phyloP scores from a whole-genome alignment of 2,888 invertebrate genomes.

The Dioctria linearis region DNA sequence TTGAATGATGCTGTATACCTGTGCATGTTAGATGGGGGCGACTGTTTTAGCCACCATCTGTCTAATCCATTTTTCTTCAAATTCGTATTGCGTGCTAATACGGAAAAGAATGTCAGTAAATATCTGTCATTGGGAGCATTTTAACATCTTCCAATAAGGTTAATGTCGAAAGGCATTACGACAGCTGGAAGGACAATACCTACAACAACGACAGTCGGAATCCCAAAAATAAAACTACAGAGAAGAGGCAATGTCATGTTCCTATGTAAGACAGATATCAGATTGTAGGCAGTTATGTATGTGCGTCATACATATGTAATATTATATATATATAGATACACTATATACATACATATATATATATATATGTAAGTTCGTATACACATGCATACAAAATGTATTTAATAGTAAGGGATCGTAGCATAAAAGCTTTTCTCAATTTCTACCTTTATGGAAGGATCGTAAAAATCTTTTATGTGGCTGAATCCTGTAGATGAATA shows the following conservation, averaged over 20 bases:
- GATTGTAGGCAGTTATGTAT: conserved; percentile 21
- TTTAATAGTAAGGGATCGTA: conserved; percentile 34
- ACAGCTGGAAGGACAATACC: conserved; percentile 36
- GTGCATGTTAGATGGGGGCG: not conserved
- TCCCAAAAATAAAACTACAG: not conserved
- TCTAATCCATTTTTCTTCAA: conserved; percentile 31
- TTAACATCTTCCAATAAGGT: conserved; percentile 41
- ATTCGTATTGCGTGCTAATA: conserved; percentile 34
- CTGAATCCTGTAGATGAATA: conserved; percentile 44
- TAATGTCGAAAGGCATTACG: conserved; percentile 46
- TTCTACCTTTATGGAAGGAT: conserved; percentile 53
- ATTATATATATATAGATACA: too few relatives aligned
- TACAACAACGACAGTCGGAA: not conserved
- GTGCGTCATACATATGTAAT: not conserved
- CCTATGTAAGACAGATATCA: conserved; percentile 13
- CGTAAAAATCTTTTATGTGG: conserved; percentile 57
- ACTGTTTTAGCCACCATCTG: conserved; percentile 10
- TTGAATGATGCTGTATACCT: too few relatives aligned
- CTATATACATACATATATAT: too few relatives aligned
- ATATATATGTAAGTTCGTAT: too few relatives aligned
- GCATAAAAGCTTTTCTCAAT: conserved; percentile 52
- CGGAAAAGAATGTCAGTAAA: conserved; percentile 39
- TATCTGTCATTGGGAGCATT: conserved; percentile 26
- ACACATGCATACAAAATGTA: not conserved
- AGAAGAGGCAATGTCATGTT: not conserved